Percentiles rank a stretch among this genome's conserved stretches.
Evolutionary conservation across 2,888 invertebrate species (phyloP).

Genomic region (Leucophenga montana): DNA sequence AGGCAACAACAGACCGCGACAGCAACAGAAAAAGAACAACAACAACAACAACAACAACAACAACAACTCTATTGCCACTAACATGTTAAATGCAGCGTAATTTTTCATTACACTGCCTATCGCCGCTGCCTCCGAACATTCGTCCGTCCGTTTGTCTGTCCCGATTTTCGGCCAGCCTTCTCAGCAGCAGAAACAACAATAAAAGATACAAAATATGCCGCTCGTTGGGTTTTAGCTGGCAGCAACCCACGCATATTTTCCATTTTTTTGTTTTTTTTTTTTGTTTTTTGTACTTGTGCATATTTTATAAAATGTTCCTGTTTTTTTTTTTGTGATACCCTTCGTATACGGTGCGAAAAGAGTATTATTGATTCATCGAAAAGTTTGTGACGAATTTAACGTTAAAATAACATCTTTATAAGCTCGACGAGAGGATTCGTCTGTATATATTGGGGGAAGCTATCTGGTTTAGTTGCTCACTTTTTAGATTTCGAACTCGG

Average conservation of each 20-base stretch:
- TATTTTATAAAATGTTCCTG: neutral
- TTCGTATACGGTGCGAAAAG: too few species aligned
- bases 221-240: neutral
- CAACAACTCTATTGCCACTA: constrained; percentile 58
- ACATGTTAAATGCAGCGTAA: constrained; percentile 18
- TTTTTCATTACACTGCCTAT: constrained; percentile 20
- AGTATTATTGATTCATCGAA: too few species aligned
- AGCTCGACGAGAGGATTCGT: too few species aligned
- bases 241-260: constrained; percentile 12
- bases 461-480: too few species aligned
- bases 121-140: neutral
- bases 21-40: neutral
- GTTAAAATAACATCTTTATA: too few species aligned
- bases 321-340: neutral
- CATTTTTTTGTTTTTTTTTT: neutral
- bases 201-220: neutral
- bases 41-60: too few species aligned
- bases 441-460: too few species aligned
- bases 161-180: neutral
- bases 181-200: constrained; percentile 22
- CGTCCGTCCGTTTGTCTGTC: neutral
- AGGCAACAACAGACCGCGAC: constrained; percentile 22
- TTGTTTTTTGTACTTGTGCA: neutral
- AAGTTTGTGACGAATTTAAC: too few species aligned
- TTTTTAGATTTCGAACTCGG: too few species aligned